Percentiles rank a stretch among this genome's conserved stretches.
Evolutionary conservation across 2,797 vertebrate genomes (phyloP).

Genomic region (Melanotaenia pygmaea): DNA sequence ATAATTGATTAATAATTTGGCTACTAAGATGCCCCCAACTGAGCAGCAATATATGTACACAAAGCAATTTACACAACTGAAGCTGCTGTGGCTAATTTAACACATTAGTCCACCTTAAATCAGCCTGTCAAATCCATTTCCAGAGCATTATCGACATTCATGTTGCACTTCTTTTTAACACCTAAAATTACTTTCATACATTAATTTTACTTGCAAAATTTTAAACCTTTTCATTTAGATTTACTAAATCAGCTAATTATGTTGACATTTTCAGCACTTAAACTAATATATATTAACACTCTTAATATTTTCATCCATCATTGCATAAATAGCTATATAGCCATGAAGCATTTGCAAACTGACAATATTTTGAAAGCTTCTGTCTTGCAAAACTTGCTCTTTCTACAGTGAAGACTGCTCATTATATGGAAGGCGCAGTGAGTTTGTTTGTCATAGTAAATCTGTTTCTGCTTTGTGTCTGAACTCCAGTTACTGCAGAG

Average conservation of each 20-base stretch:
- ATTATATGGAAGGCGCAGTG: slow-evolving; percentile 20
- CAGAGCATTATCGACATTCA: background rate
- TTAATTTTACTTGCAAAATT: background rate
- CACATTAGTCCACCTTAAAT: background rate
- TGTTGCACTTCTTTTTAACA: background rate
- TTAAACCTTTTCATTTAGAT: background rate
- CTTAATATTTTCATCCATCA: no score
- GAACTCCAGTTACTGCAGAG: slow-evolving; percentile 43
- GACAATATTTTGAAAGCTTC: background rate
- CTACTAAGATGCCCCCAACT: background rate
- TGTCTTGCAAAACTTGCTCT: slow-evolving; percentile 9
- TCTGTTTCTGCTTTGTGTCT: slow-evolving; percentile 46
- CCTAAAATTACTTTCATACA: background rate
- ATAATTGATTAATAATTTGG: background rate
- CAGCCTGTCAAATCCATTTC: background rate
- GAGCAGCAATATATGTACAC: background rate
- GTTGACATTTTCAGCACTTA: background rate
- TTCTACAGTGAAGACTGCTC: slow-evolving; percentile 20
- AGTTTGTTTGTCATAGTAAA: slow-evolving; percentile 53
- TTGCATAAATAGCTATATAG: background rate
- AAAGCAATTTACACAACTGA: background rate
- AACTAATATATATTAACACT: background rate
- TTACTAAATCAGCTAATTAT: background rate
- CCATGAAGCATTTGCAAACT: background rate
- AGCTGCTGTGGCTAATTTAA: slow-evolving; percentile 9